These are phyloP conservation scores for Tryphoninae sp. DNA, from an alignment of 2,888 invertebrate species.

Conservation along the genomic window DNA sequence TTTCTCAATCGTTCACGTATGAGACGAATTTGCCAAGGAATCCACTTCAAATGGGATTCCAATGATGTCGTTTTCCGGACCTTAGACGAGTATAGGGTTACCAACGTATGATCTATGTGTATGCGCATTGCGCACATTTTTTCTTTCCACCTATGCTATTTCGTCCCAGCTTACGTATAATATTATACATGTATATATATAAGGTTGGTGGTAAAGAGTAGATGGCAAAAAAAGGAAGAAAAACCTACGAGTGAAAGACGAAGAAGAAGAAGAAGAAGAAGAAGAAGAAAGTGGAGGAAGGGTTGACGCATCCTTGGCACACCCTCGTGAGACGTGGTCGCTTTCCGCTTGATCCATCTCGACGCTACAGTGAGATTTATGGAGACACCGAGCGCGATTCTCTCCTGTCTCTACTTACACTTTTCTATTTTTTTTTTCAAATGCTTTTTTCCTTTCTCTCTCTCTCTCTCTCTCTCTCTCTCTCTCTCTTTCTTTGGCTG, in stretches of 20 bases:
- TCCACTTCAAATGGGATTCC: slow-evolving; percentile 72
- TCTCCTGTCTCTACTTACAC: slow-evolving; percentile 45
- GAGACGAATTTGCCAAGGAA: slow-evolving; percentile 73
- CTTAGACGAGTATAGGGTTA: slow-evolving; percentile 41
- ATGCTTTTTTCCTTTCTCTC: background rate
- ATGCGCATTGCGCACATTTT: slow-evolving; percentile 64
- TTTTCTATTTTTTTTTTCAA: slow-evolving; percentile 20
- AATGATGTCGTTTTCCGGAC: slow-evolving; percentile 58
- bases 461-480: slow-evolving; percentile 2
- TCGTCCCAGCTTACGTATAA: slow-evolving; percentile 46
- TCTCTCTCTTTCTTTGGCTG: no score
- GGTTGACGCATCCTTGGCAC: slow-evolving; percentile 66
- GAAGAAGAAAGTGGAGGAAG: slow-evolving; percentile 48
- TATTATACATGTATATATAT: slow-evolving; percentile 28
- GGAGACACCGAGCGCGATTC: slow-evolving; percentile 73
- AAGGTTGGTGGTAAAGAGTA: slow-evolving; percentile 41
- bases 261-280: slow-evolving; percentile 36
- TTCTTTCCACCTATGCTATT: slow-evolving; percentile 49
- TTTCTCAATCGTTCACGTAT: slow-evolving; percentile 60
- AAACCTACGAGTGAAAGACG: background rate
- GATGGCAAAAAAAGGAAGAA: slow-evolving; percentile 45
- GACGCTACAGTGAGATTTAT: slow-evolving; percentile 81
- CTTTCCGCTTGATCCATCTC: slow-evolving; percentile 79
- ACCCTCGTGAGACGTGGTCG: slow-evolving; percentile 75
- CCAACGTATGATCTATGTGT: slow-evolving; percentile 61